Conservation (phyloP, 2,888 invertebrate genomes). For the Anarsia innoxiella region DNA sequence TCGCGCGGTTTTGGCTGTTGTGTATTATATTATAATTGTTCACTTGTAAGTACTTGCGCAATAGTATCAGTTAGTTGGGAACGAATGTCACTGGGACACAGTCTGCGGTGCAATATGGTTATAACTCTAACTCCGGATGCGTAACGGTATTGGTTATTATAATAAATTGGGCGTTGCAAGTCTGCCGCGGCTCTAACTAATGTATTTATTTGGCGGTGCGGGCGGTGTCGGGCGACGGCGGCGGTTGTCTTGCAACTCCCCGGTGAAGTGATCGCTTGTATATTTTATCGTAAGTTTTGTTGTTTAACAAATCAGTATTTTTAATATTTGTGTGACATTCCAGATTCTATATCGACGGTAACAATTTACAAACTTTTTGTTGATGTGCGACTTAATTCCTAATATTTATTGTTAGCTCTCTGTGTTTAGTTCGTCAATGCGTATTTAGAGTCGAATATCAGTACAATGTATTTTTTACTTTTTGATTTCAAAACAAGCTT, state of each 20-base stretch:
- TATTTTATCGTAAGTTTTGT: slow-evolving; percentile 58
- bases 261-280: slow-evolving; percentile 46
- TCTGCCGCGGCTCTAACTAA: too few relatives aligned
- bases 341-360: slow-evolving; percentile 52
- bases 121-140: slow-evolving; percentile 34
- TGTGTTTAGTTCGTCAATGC: slow-evolving; percentile 21
- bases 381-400: slow-evolving; percentile 40
- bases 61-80: slow-evolving; percentile 37
- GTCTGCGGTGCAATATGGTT: slow-evolving; percentile 56
- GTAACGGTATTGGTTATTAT: slow-evolving; percentile 26
- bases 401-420: slow-evolving; percentile 41
- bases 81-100: slow-evolving; percentile 36
- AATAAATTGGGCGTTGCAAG: slow-evolving; percentile 49
- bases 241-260: slow-evolving; percentile 43
- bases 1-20: slow-evolving; percentile 50
- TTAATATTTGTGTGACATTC: slow-evolving; percentile 73
- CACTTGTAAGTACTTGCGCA: slow-evolving; percentile 15
- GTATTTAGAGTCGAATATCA: slow-evolving; percentile 25
- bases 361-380: slow-evolving; percentile 21
- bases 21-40: slow-evolving; percentile 45
- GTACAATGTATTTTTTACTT: slow-evolving; percentile 38
- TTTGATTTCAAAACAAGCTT: slow-evolving; percentile 30
- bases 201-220: slow-evolving; percentile 28
- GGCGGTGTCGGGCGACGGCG: slow-evolving; percentile 2
- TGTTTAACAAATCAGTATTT: slow-evolving; percentile 72